Evolutionary conservation across 2,797 vertebrate genomes (phyloP).

Genomic region (Fratercula arctica): DNA sequence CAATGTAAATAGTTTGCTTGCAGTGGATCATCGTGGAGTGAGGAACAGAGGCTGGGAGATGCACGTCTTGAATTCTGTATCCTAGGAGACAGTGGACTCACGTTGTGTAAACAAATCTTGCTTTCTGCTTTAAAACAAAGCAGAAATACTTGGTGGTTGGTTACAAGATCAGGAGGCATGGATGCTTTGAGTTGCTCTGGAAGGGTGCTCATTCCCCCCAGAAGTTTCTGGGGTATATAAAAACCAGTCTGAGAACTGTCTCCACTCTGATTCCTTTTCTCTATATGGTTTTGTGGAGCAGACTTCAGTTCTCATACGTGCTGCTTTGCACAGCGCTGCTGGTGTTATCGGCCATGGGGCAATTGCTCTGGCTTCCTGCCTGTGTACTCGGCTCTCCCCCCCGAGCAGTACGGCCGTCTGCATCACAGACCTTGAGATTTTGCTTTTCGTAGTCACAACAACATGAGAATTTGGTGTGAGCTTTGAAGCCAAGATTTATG

Average conservation of each 20-base stretch:
- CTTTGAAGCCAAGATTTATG: not conserved
- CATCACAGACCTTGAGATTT: not conserved
- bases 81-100: not conserved
- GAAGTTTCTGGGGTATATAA: not conserved
- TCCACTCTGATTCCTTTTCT: not conserved
- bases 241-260: not conserved
- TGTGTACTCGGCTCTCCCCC: not conserved
- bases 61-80: not conserved
- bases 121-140: not conserved
- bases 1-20: not conserved
- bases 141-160: not conserved
- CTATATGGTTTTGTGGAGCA: not conserved
- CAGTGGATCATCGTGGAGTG: rapidly evolving
- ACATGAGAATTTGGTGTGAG: not conserved
- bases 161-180: not conserved
- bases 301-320: constrained; percentile 14
- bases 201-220: not conserved
- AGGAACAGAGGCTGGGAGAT: not conserved
- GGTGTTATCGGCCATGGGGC: not conserved
- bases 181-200: not conserved
- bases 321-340: not conserved
- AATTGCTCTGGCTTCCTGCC: constrained; percentile 42
- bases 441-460: not conserved
- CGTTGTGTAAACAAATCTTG: not conserved
- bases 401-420: not conserved